Base-by-base conservation (phyloP, 1,140 invertebrate species). In the Halyomorpha halys region DNA sequence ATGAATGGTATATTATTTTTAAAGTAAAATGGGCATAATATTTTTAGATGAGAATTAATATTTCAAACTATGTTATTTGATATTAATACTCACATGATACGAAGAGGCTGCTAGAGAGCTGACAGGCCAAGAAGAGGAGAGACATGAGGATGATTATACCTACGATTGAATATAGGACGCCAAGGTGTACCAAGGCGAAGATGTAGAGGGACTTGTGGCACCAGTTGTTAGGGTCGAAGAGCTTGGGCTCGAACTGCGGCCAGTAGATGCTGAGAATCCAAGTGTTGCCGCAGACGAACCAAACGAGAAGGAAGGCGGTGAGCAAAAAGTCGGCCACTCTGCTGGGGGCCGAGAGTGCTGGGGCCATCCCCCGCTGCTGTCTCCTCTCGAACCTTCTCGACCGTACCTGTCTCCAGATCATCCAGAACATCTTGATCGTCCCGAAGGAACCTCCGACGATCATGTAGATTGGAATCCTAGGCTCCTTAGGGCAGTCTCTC, bases 391-490 rank as follows among this genome's bases (percentile, higher is more conserved):
- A 78, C 39, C 74, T 70, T 8, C 82, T 75, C 0, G 78, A 80
- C 49, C 78, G 76, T 14, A 89, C 79, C 72, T 88, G 86, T 2
- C 79, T 78, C 77, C 84, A 90, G 13, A 89, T 75, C 19, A 83
- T 74, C 79, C 85, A 82, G 14, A 83, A 76, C 75, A 89, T 84
- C 67, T 86, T 83, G 0, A 86, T 74, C 1, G 82, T 79, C 0
- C 88, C 87, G 23, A 89, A 80, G 9, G 78, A 79, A 0, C 90
- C 90, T 1, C 86, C 87, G 13, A 91, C 86, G 44, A 91, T 80
- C 82, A 91, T 85, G 74, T 91, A 92, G 15, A 90, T 81, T 0
- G 89, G 87, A 61, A 91, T 86, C 61, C 83, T 78, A 0, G 83
- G 82, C 73, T 91, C 85, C n/a, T 80, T 79, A 0, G 86, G 86